phyloP scores from a whole-genome alignment of 2,113 vertebrate genomes.

The Labeo rohita region DNA sequence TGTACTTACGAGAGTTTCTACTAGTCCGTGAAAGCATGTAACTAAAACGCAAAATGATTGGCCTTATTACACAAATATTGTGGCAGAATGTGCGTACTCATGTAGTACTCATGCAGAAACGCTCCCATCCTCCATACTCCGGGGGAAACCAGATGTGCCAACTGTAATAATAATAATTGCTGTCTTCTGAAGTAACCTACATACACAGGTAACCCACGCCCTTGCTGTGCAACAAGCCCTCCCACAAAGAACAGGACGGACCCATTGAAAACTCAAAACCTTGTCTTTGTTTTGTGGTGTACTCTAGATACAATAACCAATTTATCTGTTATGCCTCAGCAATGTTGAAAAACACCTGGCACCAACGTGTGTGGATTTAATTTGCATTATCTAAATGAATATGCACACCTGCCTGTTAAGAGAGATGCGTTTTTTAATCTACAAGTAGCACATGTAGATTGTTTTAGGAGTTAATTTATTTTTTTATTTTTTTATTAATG shows the following conservation, averaged over 20 bases:
- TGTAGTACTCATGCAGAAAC: neutral
- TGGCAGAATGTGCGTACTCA: neutral
- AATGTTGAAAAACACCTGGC: slow-evolving; percentile 26
- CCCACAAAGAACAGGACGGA: slow-evolving; percentile 36
- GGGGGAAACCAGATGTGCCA: neutral
- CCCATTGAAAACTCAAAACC: slow-evolving; percentile 22
- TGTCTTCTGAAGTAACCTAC: slow-evolving; percentile 11
- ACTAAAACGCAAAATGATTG: neutral
- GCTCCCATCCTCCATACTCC: neutral
- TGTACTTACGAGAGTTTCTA: neutral
- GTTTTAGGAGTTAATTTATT: neutral
- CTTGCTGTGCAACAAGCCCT: slow-evolving; percentile 18
- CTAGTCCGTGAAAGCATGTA: neutral
- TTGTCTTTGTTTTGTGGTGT: slow-evolving; percentile 16
- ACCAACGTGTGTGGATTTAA: slow-evolving; percentile 7
- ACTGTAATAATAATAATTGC: slow-evolving; percentile 13
- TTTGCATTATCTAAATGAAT: slow-evolving; percentile 22
- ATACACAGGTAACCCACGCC: slow-evolving; percentile 32
- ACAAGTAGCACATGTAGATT: neutral
- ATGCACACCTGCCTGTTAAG: neutral
- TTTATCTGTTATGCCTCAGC: slow-evolving; percentile 3
- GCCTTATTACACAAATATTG: neutral
- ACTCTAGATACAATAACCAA: slow-evolving; percentile 28
- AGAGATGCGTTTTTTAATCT: neutral
- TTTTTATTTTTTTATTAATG: neutral